Evolutionary conservation across 2,113 vertebrate genomes (phyloP), one percentile per base, ranked within the genome.

Genomic region (Narcine bancroftii): DNA sequence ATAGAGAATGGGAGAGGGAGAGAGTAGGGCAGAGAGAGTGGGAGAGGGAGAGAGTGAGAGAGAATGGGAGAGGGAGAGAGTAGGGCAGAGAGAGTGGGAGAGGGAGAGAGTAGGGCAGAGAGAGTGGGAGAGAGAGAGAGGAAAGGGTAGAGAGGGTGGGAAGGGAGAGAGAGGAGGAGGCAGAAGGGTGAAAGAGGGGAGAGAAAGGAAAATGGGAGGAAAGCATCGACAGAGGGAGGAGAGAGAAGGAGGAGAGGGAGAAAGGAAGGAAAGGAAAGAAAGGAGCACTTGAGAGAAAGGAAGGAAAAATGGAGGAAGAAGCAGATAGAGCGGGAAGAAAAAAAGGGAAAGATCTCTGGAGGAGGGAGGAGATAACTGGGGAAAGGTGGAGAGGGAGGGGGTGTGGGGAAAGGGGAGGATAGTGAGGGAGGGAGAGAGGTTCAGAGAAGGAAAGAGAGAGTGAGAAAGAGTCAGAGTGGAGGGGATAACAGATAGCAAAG

Each of bases 41-140:
- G 11, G 39, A 81, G n/a, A 85, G 73, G 29, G 92, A n/a, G 29
- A 93, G n/a, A n/a, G n/a, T n/a, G n/a, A n/a, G 56, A 56, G 56
- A 72, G 65, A 65, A 1, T 13, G 7, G 85, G n/a, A 29, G 63
- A 26, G 21, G 42, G 39, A 24, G 9, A 15, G 56, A 5, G 56
- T 7, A 15, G 15, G 56, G 56, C 9, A 60, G 15, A 15, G 56
- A 42, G 92, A 66, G 69, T 10, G 92, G 21, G 73, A 36, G 92
- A 53, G 42, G 29, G 56, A 60, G 9, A 15, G 56, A 5, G 56
- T 7, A 15, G 15, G 56, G 56, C 9, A 60, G 15, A 15, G 56
- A 15, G 56, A 60, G 56, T 11, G 56, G 56, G 56, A 15, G 15
- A 19, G 24, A 19, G 65, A 19, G 1, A 9, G 5, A 39, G 17